Percentiles rank a stretch among this genome's conserved stretches.
Evolutionary conservation across 2,888 invertebrate species (phyloP).

Genomic region (Ferrisia virgata): DNA sequence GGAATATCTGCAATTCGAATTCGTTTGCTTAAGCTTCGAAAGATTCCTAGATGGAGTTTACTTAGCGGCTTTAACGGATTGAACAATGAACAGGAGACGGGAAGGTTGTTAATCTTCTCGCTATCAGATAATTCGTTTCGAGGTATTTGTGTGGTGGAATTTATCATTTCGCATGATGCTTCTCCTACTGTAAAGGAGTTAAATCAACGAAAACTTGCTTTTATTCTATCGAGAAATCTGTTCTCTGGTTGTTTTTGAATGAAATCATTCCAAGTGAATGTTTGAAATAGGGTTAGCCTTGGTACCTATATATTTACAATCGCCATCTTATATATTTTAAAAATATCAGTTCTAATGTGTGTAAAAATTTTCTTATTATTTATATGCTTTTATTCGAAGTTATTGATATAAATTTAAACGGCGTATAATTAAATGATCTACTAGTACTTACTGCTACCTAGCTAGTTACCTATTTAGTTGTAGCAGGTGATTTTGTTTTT

Average conservation of each 20-base stretch:
- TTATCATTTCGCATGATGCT: background rate
- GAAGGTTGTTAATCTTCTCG: slow-evolving; percentile 29
- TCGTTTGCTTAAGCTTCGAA: slow-evolving; percentile 23
- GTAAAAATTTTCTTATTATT: background rate
- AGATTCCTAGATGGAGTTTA: slow-evolving; percentile 30
- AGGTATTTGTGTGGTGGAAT: slow-evolving; percentile 26
- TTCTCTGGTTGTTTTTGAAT: background rate
- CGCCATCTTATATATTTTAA: background rate
- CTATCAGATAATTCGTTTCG: slow-evolving; percentile 25
- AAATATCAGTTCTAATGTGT: background rate
- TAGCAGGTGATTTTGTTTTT: too few species aligned
- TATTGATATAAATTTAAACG: too few species aligned
- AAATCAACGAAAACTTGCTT: background rate
- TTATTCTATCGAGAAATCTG: slow-evolving; percentile 8
- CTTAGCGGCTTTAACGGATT: slow-evolving; percentile 30
- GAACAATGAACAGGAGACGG: slow-evolving; percentile 17
- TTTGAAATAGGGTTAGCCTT: background rate
- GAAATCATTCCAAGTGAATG: background rate
- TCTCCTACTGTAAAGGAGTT: background rate
- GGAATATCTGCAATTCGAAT: slow-evolving; percentile 37
- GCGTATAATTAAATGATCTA: background rate
- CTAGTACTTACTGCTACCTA: too few species aligned
- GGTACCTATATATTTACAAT: background rate
- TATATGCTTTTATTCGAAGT: background rate
- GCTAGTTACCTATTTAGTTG: too few species aligned